Base-by-base conservation (phyloP, 2,797 vertebrate species). In the Dermochelys coriacea region DNA sequence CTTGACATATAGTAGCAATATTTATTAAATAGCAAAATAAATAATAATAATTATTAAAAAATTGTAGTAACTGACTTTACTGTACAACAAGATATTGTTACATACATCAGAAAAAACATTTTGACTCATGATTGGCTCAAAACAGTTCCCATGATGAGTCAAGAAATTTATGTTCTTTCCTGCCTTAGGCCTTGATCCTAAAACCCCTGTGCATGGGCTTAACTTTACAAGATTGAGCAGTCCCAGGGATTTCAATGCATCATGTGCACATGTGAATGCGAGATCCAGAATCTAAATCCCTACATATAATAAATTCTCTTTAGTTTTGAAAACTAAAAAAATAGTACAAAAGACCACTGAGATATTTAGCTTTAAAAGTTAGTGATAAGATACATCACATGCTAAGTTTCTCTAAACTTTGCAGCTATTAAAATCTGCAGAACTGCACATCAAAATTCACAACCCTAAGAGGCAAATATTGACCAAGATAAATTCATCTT, bases 181-280 rank as follows among this genome's bases (percentile, higher is more conserved):
- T 2, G 0, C 79, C 88, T 86, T 78, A 57, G 84, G 82, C 12
- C 0, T 0, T 23, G 51, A 93, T 74, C 29, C 29, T 1, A 45
- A 83, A 71, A 75, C 84, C 79, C 61, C 92, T 68, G 84, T 89
- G 59, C 84, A 95, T 31, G 75, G 77, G 71, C 55, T 92, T 68
- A 37, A 18, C 16, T 68, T 21, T 1, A 47, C 64, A 75, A 49
- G 86, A 0, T 11, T 57, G 23, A 89, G 78, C 45, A 12, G 55
- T 49, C 88, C 85, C 57, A 90, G 88, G 61, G 91, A 94, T 87
- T 90, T 89, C 74, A 90, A n/a, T 68, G 18, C 64, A 68, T n/a
- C 64, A 21, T 19, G 68, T 34, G 34, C 34, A 68, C 18, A 37
- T 34, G n/a, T 37, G 18, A 68, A 68, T 37, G 6, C 64, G 37